Conservation (phyloP, 2,888 invertebrate genomes). For the Rhyacophila evoluta region DNA sequence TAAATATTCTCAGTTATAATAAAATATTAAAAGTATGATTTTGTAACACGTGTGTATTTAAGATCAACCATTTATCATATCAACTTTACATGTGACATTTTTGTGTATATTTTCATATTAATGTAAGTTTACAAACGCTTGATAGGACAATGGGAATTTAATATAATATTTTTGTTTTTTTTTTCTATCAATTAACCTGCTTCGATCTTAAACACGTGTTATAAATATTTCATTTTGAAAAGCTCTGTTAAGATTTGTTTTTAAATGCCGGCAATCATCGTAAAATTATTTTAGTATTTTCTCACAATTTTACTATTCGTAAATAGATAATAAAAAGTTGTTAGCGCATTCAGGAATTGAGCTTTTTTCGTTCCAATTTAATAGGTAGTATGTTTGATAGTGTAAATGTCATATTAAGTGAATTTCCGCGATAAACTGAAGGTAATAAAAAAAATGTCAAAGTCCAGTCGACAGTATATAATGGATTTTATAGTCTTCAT, state of each 20-base stretch:
- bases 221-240: not conserved
- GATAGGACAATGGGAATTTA: not conserved
- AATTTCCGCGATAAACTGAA: not conserved
- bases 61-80: not conserved
- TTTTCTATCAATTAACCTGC: not conserved
- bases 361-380: constrained; percentile 8
- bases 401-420: constrained; percentile 10
- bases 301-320: not conserved
- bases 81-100: not conserved
- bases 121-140: not conserved
- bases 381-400: not conserved
- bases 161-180: too few relatives aligned
- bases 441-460: not conserved
- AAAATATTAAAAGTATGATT: too few relatives aligned
- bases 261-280: constrained; percentile 2
- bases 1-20: too few relatives aligned
- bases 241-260: not conserved
- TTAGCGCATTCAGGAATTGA: not conserved
- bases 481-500: not conserved
- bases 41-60: too few relatives aligned
- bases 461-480: not conserved
- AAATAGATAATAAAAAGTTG: not conserved
- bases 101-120: too few relatives aligned
- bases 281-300: constrained; percentile 22
- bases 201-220: not conserved